phyloP scores from a whole-genome alignment of 2,797 vertebrate species.

The Dicrostonyx torquatus region DNA sequence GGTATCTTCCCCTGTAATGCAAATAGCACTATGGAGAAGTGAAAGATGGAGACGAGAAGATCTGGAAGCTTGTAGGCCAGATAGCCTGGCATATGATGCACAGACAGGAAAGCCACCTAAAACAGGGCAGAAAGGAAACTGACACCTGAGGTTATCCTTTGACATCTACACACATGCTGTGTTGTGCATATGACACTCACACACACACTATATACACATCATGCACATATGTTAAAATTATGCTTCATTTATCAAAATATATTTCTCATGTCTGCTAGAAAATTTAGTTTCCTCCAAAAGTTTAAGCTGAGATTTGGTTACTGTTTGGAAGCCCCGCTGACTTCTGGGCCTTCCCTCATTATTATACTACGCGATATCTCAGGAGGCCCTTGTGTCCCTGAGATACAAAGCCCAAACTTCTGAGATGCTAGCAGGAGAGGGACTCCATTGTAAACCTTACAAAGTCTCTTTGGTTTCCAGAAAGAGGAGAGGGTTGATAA shows the following conservation, averaged over 20 bases:
- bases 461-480: not conserved
- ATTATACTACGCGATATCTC: not conserved
- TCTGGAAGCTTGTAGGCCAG: not conserved
- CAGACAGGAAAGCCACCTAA: not conserved
- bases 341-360: rapidly evolving
- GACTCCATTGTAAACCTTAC: not conserved
- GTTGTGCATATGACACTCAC: too few species aligned
- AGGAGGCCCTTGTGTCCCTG: rapidly evolving
- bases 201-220: not conserved
- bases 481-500: not conserved
- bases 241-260: not conserved
- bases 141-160: not conserved
- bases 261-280: not conserved
- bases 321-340: not conserved
- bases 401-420: not conserved
- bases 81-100: not conserved
- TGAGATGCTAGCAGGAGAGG: not conserved
- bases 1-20: not conserved
- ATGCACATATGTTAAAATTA: not conserved
- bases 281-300: not conserved
- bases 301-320: not conserved
- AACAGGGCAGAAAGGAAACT: not conserved
- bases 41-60: not conserved
- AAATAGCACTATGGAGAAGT: not conserved
- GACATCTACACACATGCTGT: not conserved